Base-by-base conservation (phyloP, 2,113 vertebrate genomes). In the Cromileptes altivelis region DNA sequence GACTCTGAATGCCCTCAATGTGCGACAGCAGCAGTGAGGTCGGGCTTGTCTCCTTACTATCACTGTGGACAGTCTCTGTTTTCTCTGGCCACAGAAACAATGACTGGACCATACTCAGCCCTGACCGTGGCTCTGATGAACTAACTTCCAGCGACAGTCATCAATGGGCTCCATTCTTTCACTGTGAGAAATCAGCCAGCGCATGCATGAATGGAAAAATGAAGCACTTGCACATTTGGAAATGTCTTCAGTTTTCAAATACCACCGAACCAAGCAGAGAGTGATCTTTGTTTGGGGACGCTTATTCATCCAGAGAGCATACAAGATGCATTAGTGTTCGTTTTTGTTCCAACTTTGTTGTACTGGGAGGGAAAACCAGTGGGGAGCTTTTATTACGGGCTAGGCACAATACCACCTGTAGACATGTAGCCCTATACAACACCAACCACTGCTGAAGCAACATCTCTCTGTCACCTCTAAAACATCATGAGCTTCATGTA, bases 91-190 rank as follows among this genome's bases (percentile, higher is more conserved):
- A 67, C 62, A 61, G 47, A 79, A 85, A 90, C 80, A 83, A 84
- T 81, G 84, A 83, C 75, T 63, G 61, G 60, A 72, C 57, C 63
- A 18, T 30, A 40, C 47, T 89, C 45, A 42, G 78, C 19, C 3
- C 23, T 82, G 71, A 85, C 75, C 83, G 33, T 6, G 14, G 40
- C 74, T 76, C 88, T 84, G 63, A 91, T 88, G 49, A 86, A 89
- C 85, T 75, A 82, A 89, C 85, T 85, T 84, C 60, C 80, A 76
- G 42, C 37, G 55, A 50, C 67, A 40, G 42, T 82, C 74, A 79
- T 92, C 84, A 91, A 88, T 90, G 81, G 71, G 21, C 57, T 81
- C 12, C 61, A 69, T 91, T 90, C 62, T 80, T 75, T 81, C 68
- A 76, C 68, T 70, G 63, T 85, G 78, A 89, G 65, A 82, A 86